A percentile compares a stretch with the other conserved stretches of the same genome.
These are phyloP conservation scores for Montipora cactus DNA, from an alignment of 64 coral and sea anemone genomes.

Conservation along the genomic window DNA sequence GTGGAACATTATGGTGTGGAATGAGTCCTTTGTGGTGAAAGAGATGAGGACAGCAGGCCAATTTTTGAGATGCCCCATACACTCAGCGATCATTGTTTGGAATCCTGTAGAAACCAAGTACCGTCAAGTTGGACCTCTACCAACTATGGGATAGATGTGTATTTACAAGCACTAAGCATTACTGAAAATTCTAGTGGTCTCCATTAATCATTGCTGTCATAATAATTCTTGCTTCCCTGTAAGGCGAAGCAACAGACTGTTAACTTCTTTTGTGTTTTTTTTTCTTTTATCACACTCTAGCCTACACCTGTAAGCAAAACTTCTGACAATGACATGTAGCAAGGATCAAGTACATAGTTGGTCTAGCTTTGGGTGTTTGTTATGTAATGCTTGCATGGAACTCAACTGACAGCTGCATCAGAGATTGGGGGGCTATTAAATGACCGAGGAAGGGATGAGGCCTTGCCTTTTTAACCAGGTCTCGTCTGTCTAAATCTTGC, in stretches of 20 bases:
- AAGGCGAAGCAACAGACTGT: background rate
- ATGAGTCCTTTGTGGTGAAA: background rate
- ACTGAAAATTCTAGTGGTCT: conserved; percentile 19
- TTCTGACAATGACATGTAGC: background rate
- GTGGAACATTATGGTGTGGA: conserved; percentile 2
- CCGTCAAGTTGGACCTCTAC: background rate
- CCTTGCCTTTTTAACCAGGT: background rate
- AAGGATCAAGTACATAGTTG: background rate
- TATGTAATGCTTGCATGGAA: background rate
- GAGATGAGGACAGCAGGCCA: background rate
- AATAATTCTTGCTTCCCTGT: background rate
- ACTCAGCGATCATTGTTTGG: conserved; percentile 21
- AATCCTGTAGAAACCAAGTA: conserved; percentile 2
- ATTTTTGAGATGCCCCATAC: conserved; percentile 3
- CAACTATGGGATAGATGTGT: background rate
- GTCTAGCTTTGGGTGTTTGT: conserved; percentile 4
- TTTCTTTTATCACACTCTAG: conserved; percentile 11
- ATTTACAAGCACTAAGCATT: conserved; percentile 15
- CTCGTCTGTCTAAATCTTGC: background rate
- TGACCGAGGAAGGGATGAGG: background rate
- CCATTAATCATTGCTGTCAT: conserved; percentile 18
- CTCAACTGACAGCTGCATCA: background rate
- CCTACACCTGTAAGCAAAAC: conserved; percentile 14
- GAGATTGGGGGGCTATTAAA: background rate
- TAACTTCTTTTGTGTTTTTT: background rate